Evolutionary conservation across 2,888 invertebrate species (phyloP), one percentile per base, ranked within the genome.

Genomic region (Pristionchus mayeri): DNA sequence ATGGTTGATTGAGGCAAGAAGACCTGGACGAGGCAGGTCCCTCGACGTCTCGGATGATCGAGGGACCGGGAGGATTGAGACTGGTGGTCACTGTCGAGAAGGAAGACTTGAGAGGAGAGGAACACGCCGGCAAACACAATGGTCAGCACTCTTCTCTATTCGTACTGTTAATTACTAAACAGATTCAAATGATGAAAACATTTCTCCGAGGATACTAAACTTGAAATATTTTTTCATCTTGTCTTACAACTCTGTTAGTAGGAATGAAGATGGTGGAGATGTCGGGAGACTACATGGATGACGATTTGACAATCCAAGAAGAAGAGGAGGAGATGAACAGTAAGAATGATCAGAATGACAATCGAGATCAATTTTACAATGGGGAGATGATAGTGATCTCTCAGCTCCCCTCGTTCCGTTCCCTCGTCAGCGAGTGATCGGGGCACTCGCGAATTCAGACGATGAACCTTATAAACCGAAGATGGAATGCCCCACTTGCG

Each of bases 401-500:
- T 67, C 24, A 71, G 71, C 71, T 44, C 50, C 76, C 50, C 50
- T 50, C 16, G 27, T 78, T 21, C 16, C 50, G 1, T 78, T 30
- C 30, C 27, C 48, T 50, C 50, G 50, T 27, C 76, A 24, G 21
- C 86, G 86, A 82, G 86, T 89, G 30, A 85, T 88, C n/a, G 89
- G 89, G 3, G 88, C 89, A 1, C 85, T 88, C 0, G 87, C 88
- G 11, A 87, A 87, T 84, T 85, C 86, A 13, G 84, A 86, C 16
- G 90, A 90, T 82, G 88, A 90, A 40, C 85, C 86, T 0, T 87
- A 80, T 50, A 90, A 90, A 71, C 91, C 90, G 57, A 90, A 90
- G 86, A 90, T 92, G 89, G 90, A 91, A 63, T 92, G 92, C 84
- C 92, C 92, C n/a, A 89, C 89, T 21, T 92, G 92, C 85, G 91